A percentile compares a stretch with the other conserved stretches of the same genome.
phyloP scores from a whole-genome alignment of 2,888 invertebrate species.

The Drosophila nigritarsus region DNA sequence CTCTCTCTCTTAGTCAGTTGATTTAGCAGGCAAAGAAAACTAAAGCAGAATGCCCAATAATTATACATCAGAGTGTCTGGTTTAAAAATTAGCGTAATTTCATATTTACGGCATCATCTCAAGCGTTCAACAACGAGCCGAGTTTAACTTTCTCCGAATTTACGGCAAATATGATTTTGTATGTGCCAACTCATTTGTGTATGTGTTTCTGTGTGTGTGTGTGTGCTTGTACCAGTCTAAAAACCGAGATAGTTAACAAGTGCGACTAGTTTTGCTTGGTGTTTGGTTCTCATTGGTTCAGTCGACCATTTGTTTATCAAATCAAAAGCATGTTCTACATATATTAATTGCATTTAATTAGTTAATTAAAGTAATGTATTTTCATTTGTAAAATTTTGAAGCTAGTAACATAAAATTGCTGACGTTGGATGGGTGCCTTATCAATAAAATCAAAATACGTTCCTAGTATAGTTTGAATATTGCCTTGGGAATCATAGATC shows the following conservation, averaged over 20 bases:
- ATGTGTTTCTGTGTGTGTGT: not conserved
- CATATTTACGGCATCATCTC: constrained; percentile 35
- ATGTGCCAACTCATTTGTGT: constrained; percentile 11
- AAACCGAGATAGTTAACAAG: constrained; percentile 18
- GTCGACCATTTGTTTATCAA: not conserved
- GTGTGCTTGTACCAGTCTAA: constrained; percentile 13
- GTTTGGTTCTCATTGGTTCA: constrained; percentile 3
- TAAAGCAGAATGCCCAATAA: constrained; percentile 46
- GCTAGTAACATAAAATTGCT: not conserved
- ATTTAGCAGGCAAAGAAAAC: constrained; percentile 8
- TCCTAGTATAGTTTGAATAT: not conserved
- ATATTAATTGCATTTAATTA: constrained; percentile 9
- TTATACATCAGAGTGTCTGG: constrained; percentile 30
- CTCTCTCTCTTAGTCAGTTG: not conserved
- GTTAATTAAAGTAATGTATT: not conserved
- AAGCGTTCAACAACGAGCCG: constrained; percentile 37
- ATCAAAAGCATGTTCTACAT: constrained; percentile 15
- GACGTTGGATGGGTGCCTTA: not conserved
- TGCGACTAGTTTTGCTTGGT: constrained; percentile 4
- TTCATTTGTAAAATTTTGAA: not conserved
- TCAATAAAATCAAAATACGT: not conserved
- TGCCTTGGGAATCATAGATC: not conserved
- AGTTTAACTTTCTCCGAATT: constrained; percentile 48
- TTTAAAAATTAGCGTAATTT: constrained; percentile 56
- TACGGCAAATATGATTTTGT: constrained; percentile 27